Conservation (phyloP, 1,140 invertebrate genomes). For the Ostrea denselamellosa region DNA sequence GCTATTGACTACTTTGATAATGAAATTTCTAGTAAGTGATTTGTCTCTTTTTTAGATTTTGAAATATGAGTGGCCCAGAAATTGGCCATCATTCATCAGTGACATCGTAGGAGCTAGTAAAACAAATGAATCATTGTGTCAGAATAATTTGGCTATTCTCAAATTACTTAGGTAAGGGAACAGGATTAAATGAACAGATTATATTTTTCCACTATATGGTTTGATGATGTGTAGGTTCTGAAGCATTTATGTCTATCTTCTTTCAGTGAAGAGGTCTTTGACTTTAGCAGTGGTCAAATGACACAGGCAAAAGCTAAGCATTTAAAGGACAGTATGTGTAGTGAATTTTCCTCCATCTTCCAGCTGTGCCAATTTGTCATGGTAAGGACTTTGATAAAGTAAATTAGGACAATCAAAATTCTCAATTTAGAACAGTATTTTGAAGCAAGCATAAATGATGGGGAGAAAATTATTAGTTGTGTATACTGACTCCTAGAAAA, state of each 20-base stretch:
- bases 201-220: neutral
- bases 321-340: constrained; percentile 99
- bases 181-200: neutral
- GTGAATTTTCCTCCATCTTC: constrained; percentile 98
- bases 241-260: constrained; percentile 24
- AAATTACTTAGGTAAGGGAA: constrained; percentile 88
- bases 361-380: constrained; percentile 98
- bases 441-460: no score
- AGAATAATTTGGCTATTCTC: constrained; percentile 99
- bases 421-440: no score
- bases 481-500: no score
- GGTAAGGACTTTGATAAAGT: constrained; percentile 78
- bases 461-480: no score
- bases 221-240: neutral
- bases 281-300: constrained; percentile 98
- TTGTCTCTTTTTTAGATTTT: constrained; percentile 87
- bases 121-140: constrained; percentile 98
- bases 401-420: no score
- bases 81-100: constrained; percentile 99
- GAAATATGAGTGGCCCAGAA: constrained; percentile 99
- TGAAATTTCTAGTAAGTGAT: neutral
- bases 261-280: constrained; percentile 97
- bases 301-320: constrained; percentile 99
- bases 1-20: no score
- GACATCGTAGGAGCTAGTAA: constrained; percentile 99